Evolutionary conservation across 2,113 vertebrate species (phyloP).

Genomic region (Melierax canorus): DNA sequence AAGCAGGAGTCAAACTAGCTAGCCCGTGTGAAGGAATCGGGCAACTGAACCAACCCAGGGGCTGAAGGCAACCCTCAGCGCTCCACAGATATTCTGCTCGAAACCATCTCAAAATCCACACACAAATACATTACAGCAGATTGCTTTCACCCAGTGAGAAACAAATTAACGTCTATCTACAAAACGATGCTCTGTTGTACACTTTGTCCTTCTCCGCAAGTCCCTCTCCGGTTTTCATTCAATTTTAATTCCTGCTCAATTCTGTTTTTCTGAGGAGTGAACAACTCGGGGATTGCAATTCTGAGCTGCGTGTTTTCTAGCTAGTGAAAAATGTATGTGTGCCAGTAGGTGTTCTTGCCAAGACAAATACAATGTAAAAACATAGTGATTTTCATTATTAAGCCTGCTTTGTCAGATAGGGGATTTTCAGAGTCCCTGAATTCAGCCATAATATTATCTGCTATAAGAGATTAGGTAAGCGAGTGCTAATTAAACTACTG

Average conservation of each 20-base stretch:
- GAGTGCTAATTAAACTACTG: constrained; percentile 63
- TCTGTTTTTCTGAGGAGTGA: constrained; percentile 38
- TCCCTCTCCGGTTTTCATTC: constrained; percentile 28
- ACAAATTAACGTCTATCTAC: constrained; percentile 56
- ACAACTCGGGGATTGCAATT: constrained; percentile 39
- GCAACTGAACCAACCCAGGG: background rate
- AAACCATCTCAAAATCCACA: background rate
- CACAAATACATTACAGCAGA: background rate
- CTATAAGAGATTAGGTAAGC: constrained; percentile 56
- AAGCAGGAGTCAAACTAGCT: background rate
- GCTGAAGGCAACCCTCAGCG: background rate
- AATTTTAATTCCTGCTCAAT: constrained; percentile 61
- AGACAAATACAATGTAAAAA: constrained; percentile 22
- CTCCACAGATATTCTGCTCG: background rate
- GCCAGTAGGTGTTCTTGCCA: background rate
- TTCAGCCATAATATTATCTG: constrained; percentile 59
- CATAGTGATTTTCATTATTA: constrained; percentile 36
- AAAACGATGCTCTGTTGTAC: constrained; percentile 40
- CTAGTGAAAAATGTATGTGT: constrained; percentile 28
- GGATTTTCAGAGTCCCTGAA: constrained; percentile 35
- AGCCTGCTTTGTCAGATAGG: background rate
- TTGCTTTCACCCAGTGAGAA: constrained; percentile 34
- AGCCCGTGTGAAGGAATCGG: background rate
- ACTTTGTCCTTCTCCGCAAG: constrained; percentile 43
- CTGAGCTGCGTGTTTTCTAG: constrained; percentile 48